A percentile compares a stretch with the other conserved stretches of the same genome.
phyloP scores from a whole-genome alignment of 2,888 invertebrate species.

The Ophion costatus region DNA sequence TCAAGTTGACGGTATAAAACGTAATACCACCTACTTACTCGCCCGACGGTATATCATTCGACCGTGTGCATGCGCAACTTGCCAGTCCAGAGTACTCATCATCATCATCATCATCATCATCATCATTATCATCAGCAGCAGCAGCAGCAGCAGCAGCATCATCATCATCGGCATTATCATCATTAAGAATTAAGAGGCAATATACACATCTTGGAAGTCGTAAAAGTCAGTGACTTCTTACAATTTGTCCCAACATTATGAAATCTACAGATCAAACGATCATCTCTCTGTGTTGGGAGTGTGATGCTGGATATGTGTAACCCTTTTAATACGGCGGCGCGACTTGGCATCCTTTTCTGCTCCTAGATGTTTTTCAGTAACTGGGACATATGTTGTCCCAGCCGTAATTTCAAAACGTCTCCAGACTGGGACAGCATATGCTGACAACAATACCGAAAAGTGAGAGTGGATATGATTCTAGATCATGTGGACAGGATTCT shows the following conservation, averaged over 20 bases:
- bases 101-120: conserved; percentile 23
- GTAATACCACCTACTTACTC: conserved; percentile 76
- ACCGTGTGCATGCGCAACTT: conserved; percentile 37
- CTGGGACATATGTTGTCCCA: too few species aligned
- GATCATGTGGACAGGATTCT: too few species aligned
- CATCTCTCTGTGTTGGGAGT: neutral
- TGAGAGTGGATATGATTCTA: too few species aligned
- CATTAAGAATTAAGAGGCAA: conserved; percentile 14
- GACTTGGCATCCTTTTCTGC: too few species aligned
- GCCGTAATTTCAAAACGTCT: too few species aligned
- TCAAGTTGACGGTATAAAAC: conserved; percentile 72
- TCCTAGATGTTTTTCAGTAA: too few species aligned
- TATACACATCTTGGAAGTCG: neutral
- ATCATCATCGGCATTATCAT: conserved; percentile 9
- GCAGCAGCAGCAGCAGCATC: neutral
- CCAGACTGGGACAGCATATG: too few species aligned
- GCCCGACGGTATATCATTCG: conserved; percentile 66
- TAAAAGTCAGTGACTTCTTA: neutral
- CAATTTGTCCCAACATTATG: neutral
- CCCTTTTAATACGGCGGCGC: too few species aligned
- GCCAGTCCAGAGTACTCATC: conserved; percentile 33
- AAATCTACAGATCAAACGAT: neutral
- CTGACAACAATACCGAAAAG: too few species aligned
- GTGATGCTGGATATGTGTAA: too few species aligned
- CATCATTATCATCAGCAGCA: neutral